These are phyloP conservation scores for Saxidomus purpurata DNA, from an alignment of 1,140 invertebrate genomes.

Conservation along the genomic window DNA sequence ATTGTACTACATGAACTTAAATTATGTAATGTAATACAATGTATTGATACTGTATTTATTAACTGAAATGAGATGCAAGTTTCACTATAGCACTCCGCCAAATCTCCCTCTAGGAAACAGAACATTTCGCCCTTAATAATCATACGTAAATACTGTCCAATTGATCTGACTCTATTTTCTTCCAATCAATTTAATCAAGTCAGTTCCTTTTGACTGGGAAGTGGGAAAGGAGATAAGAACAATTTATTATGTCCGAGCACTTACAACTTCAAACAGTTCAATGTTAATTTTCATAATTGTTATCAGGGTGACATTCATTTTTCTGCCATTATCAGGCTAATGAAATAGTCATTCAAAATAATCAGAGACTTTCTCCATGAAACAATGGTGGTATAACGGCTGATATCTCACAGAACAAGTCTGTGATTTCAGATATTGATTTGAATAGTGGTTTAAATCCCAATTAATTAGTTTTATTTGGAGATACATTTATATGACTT, in stretches of 20 bases:
- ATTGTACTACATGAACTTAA: no score
- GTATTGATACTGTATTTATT: no score
- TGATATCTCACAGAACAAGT: not conserved
- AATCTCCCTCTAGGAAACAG: no score
- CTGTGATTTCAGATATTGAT: no score
- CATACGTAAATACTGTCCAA: no score
- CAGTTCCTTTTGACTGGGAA: not conserved
- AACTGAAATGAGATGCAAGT: no score
- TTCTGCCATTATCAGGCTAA: not conserved
- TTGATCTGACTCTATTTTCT: not conserved
- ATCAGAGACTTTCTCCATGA: not conserved
- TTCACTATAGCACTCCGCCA: no score
- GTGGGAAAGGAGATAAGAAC: not conserved
- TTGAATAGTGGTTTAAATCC: no score
- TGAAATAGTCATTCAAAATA: not conserved
- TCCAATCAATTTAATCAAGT: slow-evolving; percentile 22
- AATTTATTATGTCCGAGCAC: slow-evolving; percentile 26
- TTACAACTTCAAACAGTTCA: slow-evolving; percentile 40
- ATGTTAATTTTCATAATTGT: not conserved
- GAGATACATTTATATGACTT: no score
- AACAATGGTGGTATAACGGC: not conserved
- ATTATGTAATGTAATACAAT: no score
- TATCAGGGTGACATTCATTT: slow-evolving; percentile 22
- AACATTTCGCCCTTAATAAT: no score
- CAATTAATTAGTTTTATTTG: no score